Conservation (phyloP, 2,888 invertebrate species). For the Trichacis sp. region DNA sequence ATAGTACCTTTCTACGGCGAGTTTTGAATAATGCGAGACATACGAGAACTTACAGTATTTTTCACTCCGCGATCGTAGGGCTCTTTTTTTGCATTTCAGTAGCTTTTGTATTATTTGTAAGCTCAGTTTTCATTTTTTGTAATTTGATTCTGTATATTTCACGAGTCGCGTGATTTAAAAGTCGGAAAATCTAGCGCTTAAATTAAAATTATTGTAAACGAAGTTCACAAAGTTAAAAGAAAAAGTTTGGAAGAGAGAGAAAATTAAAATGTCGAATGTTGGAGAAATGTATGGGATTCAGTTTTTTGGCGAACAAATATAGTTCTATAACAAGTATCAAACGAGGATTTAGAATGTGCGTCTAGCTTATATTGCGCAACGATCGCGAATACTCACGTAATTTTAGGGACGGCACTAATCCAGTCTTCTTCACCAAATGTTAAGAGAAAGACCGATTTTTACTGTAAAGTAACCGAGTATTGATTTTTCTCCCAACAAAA, state of each 20-base stretch:
- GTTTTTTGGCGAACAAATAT: neutral
- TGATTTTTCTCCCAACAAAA: constrained; percentile 34
- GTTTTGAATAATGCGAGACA: constrained; percentile 11
- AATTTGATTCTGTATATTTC: neutral
- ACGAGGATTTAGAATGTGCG: constrained; percentile 11
- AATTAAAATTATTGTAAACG: constrained; percentile 10
- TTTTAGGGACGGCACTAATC: too few relatives aligned
- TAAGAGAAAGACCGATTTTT: too few relatives aligned
- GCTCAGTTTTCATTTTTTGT: too few relatives aligned
- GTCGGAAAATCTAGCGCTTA: neutral
- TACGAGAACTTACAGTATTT: constrained; percentile 33
- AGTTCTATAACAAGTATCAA: neutral
- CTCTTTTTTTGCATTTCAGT: neutral
- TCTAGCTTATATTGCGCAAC: constrained; percentile 33
- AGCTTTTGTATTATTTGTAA: constrained; percentile 1
- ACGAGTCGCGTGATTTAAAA: constrained; percentile 5
- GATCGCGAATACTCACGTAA: neutral
- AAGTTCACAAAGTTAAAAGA: constrained; percentile 4
- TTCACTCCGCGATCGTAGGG: neutral
- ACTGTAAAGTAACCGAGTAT: constrained; percentile 13
- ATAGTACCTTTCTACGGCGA: constrained; percentile 18
- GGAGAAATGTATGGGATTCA: neutral
- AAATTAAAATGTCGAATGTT: too few relatives aligned
- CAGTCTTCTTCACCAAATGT: too few relatives aligned
- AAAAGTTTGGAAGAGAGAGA: too few relatives aligned